Evolutionary conservation across 2,888 invertebrate species (phyloP).

Genomic region (Thalpophila matura): DNA sequence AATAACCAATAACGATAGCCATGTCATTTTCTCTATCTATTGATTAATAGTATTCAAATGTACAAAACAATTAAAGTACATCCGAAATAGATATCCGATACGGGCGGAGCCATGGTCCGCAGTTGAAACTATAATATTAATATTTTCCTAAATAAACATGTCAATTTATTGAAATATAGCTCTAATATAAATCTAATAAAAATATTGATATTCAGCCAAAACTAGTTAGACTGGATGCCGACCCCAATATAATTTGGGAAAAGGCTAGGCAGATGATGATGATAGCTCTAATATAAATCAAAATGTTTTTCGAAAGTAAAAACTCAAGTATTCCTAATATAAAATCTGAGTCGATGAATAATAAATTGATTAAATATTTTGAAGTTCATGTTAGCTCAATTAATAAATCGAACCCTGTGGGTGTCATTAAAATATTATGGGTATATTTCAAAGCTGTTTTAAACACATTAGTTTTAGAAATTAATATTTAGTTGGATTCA

Average conservation of each 20-base stretch:
- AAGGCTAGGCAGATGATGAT: no score
- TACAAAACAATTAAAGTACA: constrained; percentile 5
- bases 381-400: not conserved
- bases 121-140: no score
- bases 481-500: no score
- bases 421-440: not conserved
- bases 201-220: no score
- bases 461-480: no score
- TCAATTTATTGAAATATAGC: not conserved
- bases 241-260: no score
- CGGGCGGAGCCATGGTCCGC: not conserved
- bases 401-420: not conserved
- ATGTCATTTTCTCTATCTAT: not conserved
- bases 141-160: not conserved
- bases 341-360: not conserved
- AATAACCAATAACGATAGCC: not conserved
- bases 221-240: no score
- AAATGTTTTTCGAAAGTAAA: constrained; percentile 3
- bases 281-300: constrained; percentile 5
- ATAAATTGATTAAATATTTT: not conserved
- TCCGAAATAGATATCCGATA: not conserved
- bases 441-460: no score
- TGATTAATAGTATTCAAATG: constrained; percentile 7
- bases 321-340: no score
- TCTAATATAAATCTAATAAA: constrained; percentile 4